A percentile compares a stretch with the other conserved stretches of the same genome.
Conservation (phyloP, 1,140 invertebrate species). For the Hyles euphorbiae region DNA sequence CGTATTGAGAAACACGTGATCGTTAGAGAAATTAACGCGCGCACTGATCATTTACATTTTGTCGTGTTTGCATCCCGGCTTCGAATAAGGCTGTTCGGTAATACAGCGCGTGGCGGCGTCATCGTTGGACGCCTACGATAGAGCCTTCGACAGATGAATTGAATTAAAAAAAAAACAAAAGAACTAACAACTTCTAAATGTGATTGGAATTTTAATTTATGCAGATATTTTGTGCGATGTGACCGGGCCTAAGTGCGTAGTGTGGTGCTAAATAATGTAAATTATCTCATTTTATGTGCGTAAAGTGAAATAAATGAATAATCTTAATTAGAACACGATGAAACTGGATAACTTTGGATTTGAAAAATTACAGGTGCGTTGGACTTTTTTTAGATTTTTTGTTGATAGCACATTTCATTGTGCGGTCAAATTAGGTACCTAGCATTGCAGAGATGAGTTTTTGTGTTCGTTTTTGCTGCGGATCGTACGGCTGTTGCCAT, state of each 20-base stretch:
- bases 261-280: conserved; percentile 12
- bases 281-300: conserved; percentile 27
- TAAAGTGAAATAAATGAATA: conserved; percentile 9
- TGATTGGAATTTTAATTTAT: too few relatives aligned
- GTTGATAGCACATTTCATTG: background rate
- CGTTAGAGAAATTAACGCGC: conserved; percentile 41
- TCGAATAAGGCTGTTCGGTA: conserved; percentile 18
- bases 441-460: too few relatives aligned
- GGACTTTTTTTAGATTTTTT: conserved; percentile 23
- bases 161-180: background rate
- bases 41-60: conserved; percentile 43
- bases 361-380: conserved; percentile 55
- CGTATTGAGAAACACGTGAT: conserved; percentile 32
- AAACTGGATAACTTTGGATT: conserved; percentile 70
- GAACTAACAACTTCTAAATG: too few relatives aligned
- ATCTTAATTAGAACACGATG: conserved; percentile 33
- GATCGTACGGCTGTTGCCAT: too few relatives aligned
- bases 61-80: conserved; percentile 26
- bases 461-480: too few relatives aligned
- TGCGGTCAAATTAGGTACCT: too few relatives aligned
- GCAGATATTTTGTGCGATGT: background rate
- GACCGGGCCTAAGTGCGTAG: background rate
- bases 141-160: conserved; percentile 26
- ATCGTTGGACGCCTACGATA: conserved; percentile 51
- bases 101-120: conserved; percentile 55